These are phyloP conservation scores for Drosophila nigromelanica DNA, from an alignment of 1,140 invertebrate genomes.

Conservation along the genomic window DNA sequence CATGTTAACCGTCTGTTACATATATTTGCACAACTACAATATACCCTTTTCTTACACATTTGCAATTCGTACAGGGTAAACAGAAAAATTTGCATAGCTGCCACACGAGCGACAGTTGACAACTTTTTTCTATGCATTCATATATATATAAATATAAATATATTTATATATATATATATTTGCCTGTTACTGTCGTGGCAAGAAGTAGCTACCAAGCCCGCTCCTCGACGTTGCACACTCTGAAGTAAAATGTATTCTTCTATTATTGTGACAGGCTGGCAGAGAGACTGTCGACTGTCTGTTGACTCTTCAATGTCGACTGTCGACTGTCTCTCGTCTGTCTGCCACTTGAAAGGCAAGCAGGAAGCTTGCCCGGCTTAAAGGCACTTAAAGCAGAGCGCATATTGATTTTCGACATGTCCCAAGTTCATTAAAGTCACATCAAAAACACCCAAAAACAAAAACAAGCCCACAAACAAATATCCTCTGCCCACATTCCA, in stretches of 20 bases:
- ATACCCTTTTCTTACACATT: no score
- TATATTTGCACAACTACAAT: background rate
- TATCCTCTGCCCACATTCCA: constrained; percentile 39
- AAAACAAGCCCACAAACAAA: constrained; percentile 19
- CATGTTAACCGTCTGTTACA: no score
- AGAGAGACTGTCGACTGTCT: constrained; percentile 12
- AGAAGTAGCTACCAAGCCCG: background rate
- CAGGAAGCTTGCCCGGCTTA: constrained; percentile 32
- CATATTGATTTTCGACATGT: constrained; percentile 67
- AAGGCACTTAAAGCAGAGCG: constrained; percentile 52
- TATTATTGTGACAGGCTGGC: constrained; percentile 67
- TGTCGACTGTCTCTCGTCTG: constrained; percentile 40
- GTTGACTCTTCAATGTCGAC: constrained; percentile 24
- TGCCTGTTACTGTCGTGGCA: constrained; percentile 25
- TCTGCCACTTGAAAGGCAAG: constrained; percentile 37
- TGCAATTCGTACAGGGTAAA: no score
- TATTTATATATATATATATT: constrained; percentile 10
- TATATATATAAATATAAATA: constrained; percentile 23
- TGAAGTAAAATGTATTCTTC: constrained; percentile 47
- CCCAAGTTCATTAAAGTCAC: constrained; percentile 80
- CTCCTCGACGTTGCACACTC: background rate
- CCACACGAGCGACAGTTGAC: constrained; percentile 64
- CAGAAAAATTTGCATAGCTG: constrained; percentile 60
- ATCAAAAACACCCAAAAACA: constrained; percentile 48
- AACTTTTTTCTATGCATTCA: constrained; percentile 57